These are phyloP conservation scores for Notolepis coatsorum DNA, from an alignment of 2,797 vertebrate genomes.

Conservation along the genomic window DNA sequence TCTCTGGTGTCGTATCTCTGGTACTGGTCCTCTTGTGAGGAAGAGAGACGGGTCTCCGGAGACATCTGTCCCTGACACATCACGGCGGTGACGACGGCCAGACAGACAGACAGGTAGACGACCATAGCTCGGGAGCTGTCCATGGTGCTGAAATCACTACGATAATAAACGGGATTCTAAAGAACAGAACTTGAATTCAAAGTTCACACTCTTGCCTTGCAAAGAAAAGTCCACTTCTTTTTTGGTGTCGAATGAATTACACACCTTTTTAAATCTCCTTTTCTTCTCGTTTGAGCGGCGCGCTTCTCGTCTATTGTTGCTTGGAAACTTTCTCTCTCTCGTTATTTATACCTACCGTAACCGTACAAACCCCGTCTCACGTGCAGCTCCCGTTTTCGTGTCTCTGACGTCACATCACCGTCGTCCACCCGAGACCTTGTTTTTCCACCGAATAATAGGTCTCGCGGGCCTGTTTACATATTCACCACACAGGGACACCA, in stretches of 20 bases:
- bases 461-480: conserved; percentile 13
- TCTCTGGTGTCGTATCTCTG: conserved; percentile 49
- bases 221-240: neutral
- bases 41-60: conserved; percentile 46
- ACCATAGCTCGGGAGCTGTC: conserved; percentile 67
- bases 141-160: conserved; percentile 60
- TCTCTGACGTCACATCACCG: conserved; percentile 49
- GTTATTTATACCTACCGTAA: conserved; percentile 56
- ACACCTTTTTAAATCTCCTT: too few relatives aligned
- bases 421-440: conserved; percentile 19
- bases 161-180: too few relatives aligned
- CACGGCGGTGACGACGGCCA: conserved; percentile 67
- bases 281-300: neutral
- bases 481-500: too few relatives aligned
- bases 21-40: conserved; percentile 47
- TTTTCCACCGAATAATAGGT: conserved; percentile 19
- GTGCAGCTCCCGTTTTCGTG: conserved; percentile 18
- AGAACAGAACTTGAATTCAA: too few relatives aligned
- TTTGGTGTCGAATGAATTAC: too few relatives aligned
- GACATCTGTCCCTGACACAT: conserved; percentile 73
- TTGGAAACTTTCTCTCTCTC: conserved; percentile 51
- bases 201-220: conserved; percentile 40
- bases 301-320: conserved; percentile 31
- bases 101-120: conserved; percentile 72
- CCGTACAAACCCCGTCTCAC: too few relatives aligned